Evolutionary conservation across 2,888 invertebrate species (phyloP), one percentile per base, ranked within the genome.

Genomic region (Volucella zonaria): DNA sequence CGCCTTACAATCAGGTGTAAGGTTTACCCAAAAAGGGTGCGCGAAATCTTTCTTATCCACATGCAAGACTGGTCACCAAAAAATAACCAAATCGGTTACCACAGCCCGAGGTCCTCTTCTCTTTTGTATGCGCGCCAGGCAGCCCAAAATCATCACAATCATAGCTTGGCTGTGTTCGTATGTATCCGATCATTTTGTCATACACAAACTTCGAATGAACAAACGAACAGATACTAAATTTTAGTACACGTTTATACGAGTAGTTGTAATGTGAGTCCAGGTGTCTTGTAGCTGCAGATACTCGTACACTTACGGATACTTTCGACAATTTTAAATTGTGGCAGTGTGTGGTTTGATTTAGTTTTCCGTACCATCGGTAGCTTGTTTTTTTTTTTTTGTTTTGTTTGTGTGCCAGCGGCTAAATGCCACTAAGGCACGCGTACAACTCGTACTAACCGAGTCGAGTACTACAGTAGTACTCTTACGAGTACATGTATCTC

Each of bases 341-440:
- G n/a, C 49, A 14, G 56, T 66, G 49, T 54, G 40, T 18, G 40
- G 73, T 59, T 73, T 12, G 67, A 66, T 74, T 64, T 42, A 58
- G 54, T 47, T 51, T 62, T 18, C 61, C 54, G 51, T 75, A 45
- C 51, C 18, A 67, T 76, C 74, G 71, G 73, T 49, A 61, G 38
- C 1, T 18, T 18, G 18, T 18, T 18, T 18, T 18, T 18, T 1
- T 18, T 18, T 18, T 18, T 18, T 54, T 70, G 59, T 15, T 38
- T 52, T 14, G 47, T 47, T 58, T 56, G 62, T 47, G 51, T 51
- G 66, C 66, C 66, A 61, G 40, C 58, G n/a, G 62, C 45, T 54
- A 66, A 78, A 66, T 52, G 43, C 78, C 71, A 76, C 66, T 43
- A 12, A 62, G 64, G 80, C 78, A 64, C 81, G 88, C 82, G 87